A percentile compares a stretch with the other conserved stretches of the same genome.
Conservation (phyloP, 2,797 vertebrate species). For the Aratinga solstitialis region DNA sequence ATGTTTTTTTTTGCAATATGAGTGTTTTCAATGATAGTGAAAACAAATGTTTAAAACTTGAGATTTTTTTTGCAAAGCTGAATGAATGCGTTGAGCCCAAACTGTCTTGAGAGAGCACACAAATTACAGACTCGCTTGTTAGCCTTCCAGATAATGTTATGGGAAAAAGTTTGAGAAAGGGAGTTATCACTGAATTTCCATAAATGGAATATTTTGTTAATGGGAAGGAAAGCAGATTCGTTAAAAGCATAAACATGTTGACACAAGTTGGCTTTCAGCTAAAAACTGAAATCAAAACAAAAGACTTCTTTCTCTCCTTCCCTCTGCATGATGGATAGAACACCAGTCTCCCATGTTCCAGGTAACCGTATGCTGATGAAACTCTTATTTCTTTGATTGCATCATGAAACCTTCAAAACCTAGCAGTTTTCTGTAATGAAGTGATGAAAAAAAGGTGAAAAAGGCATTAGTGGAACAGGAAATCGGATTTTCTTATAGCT, state of each 20-base stretch:
- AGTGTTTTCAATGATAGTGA: neutral
- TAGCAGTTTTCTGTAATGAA: neutral
- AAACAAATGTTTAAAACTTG: neutral
- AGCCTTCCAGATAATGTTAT: neutral
- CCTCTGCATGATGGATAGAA: accelerated
- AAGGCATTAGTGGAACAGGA: neutral
- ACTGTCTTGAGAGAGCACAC: neutral
- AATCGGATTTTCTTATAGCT: neutral
- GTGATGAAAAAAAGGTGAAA: neutral
- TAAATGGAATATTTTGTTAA: neutral
- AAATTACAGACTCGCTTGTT: neutral
- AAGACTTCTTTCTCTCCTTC: neutral
- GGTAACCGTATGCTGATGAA: neutral
- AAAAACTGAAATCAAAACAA: neutral
- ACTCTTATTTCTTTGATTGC: neutral
- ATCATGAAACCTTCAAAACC: neutral
- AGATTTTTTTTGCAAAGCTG: neutral
- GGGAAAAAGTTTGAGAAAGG: neutral
- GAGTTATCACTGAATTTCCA: neutral
- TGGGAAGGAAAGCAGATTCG: neutral
- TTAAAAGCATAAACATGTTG: neutral
- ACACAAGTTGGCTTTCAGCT: neutral
- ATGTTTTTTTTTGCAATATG: neutral
- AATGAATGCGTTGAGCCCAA: neutral
- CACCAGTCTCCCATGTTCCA: neutral